A percentile compares a stretch with the other conserved stretches of the same genome.
Conservation (phyloP, 2,888 invertebrate species). For the Phaedon cochleariae region DNA sequence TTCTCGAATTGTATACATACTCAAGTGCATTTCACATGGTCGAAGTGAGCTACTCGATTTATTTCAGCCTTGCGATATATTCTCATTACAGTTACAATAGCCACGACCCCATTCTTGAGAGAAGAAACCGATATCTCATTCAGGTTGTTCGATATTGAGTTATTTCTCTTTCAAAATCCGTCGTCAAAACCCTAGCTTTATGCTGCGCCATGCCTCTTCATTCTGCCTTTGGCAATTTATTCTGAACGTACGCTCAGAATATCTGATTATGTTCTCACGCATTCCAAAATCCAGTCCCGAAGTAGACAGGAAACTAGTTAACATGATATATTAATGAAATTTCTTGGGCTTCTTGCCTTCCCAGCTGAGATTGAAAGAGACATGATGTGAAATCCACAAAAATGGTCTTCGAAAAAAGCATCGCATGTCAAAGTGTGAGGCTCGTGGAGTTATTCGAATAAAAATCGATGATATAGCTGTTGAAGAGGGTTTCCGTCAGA, state of each 20-base stretch:
- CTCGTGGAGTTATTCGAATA: background rate
- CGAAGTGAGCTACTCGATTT: too few relatives aligned
- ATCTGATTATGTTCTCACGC: constrained; percentile 29
- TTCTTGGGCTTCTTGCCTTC: constrained; percentile 3
- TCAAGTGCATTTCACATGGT: too few relatives aligned
- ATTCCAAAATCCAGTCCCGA: constrained; percentile 23
- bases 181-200: background rate
- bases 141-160: constrained; percentile 4
- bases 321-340: constrained; percentile 36
- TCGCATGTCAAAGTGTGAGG: background rate
- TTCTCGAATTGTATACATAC: too few relatives aligned
- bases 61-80: too few relatives aligned
- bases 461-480: too few relatives aligned
- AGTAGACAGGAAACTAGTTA: constrained; percentile 28
- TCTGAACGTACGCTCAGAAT: constrained; percentile 20
- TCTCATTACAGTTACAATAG: too few relatives aligned
- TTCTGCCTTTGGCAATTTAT: constrained; percentile 23
- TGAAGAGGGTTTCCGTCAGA: too few relatives aligned
- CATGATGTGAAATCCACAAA: constrained; percentile 11
- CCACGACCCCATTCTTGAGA: too few relatives aligned
- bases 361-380: constrained; percentile 15
- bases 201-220: background rate
- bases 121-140: too few relatives aligned
- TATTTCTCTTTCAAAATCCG: background rate
- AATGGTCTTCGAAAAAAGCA: background rate